phyloP scores from a whole-genome alignment of 2,888 invertebrate species.

The Heliconius ismenius region DNA sequence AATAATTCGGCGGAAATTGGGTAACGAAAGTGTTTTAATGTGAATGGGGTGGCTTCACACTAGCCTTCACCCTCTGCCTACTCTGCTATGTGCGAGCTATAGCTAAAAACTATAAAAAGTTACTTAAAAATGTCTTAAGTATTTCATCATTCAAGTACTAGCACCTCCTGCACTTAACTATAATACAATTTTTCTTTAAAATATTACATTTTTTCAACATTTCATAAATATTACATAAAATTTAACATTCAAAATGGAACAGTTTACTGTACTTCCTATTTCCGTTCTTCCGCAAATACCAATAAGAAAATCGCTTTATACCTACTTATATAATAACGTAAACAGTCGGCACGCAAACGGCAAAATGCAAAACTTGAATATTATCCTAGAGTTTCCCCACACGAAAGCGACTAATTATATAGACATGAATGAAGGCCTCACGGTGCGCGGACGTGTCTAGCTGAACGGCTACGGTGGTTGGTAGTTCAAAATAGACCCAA shows the following conservation, averaged over 20 bases:
- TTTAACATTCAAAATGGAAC: background rate
- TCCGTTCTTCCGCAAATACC: slow-evolving; percentile 41
- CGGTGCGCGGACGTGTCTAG: background rate
- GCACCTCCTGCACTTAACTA: background rate
- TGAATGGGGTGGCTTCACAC: too few relatives aligned
- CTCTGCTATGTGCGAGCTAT: too few relatives aligned
- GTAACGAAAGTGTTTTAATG: too few relatives aligned
- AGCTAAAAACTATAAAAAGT: too few relatives aligned
- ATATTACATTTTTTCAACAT: too few relatives aligned
- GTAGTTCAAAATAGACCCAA: background rate
- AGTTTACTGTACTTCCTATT: slow-evolving; percentile 35
- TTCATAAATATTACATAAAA: background rate
- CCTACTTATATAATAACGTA: slow-evolving; percentile 37
- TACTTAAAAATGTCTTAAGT: too few relatives aligned
- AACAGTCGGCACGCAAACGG: slow-evolving; percentile 27
- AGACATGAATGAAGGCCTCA: background rate
- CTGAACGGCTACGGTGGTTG: background rate
- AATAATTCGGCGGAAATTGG: too few relatives aligned
- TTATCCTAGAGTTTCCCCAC: slow-evolving; percentile 27
- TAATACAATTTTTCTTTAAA: too few relatives aligned
- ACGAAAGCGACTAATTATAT: slow-evolving; percentile 16
- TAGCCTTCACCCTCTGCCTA: too few relatives aligned
- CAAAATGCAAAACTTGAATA: slow-evolving; percentile 16
- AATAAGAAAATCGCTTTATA: slow-evolving; percentile 32
- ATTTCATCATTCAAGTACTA: too few relatives aligned